A percentile compares a stretch with the other conserved stretches of the same genome.
Conservation (phyloP, 2,113 vertebrate genomes). For the Heterocephalus glaber region DNA sequence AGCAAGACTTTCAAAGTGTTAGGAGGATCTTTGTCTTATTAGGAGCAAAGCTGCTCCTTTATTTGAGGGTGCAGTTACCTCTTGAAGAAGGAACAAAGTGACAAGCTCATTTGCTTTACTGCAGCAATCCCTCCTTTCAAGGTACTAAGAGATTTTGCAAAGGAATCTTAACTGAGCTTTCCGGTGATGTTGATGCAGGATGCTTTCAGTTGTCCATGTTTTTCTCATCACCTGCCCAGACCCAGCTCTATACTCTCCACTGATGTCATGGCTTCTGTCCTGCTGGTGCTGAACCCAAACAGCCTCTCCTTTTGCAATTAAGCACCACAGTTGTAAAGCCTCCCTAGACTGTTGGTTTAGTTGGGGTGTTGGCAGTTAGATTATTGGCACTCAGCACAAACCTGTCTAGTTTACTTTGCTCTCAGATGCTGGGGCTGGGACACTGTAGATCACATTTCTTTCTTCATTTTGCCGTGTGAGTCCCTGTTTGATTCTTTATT, state of each 20-base stretch:
- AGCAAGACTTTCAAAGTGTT: not conserved
- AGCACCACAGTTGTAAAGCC: not conserved
- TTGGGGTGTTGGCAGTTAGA: not conserved
- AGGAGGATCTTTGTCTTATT: not conserved
- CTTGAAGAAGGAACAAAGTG: not conserved
- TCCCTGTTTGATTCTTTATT: not conserved
- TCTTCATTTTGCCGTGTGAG: not conserved
- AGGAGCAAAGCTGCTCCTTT: not conserved
- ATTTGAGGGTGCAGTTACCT: not conserved
- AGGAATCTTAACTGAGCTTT: not conserved
- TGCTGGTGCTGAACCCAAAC: not conserved
- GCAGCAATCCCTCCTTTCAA: not conserved
- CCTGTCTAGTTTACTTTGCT: not conserved
- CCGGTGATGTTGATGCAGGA: fast-evolving
- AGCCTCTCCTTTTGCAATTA: not conserved
- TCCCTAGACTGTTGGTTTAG: not conserved
- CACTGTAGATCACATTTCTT: no score
- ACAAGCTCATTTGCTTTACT: not conserved
- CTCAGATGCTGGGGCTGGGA: not conserved
- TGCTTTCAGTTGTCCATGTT: not conserved
- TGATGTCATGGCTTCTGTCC: not conserved
- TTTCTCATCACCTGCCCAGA: not conserved
- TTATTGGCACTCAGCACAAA: not conserved
- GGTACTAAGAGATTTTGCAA: not conserved
- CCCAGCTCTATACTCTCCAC: not conserved